Conservation (phyloP, 2,113 vertebrate genomes). For the Falco punctatus region DNA sequence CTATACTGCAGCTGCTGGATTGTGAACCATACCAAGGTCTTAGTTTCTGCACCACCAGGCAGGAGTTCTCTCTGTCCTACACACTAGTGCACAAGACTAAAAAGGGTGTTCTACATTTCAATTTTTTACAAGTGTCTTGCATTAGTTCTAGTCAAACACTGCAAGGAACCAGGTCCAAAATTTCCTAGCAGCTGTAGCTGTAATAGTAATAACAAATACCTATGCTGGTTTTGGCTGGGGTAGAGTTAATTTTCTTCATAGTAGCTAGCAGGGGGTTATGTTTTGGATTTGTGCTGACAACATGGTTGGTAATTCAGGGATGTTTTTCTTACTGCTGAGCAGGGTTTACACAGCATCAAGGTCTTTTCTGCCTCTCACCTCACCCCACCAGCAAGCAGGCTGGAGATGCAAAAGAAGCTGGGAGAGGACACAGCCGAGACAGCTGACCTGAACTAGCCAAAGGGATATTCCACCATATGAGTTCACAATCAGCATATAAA, state of each 20-base stretch:
- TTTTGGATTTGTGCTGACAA: background rate
- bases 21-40: background rate
- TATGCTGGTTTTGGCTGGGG: background rate
- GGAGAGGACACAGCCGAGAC: background rate
- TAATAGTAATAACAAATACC: background rate
- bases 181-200: background rate
- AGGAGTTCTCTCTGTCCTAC: background rate
- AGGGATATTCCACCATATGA: background rate
- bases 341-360: background rate
- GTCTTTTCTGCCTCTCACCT: background rate
- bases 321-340: background rate
- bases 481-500: background rate
- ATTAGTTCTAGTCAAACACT: background rate
- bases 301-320: background rate
- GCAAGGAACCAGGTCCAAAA: background rate
- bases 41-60: background rate
- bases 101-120: background rate
- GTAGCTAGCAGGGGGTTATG: background rate
- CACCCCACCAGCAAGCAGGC: background rate
- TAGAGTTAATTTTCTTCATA: background rate
- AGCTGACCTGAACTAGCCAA: background rate
- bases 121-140: background rate
- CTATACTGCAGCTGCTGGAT: background rate
- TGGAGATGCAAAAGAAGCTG: background rate
- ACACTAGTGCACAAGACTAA: background rate